Conservation (phyloP, 2,113 vertebrate genomes). For the Polyodon spathula region DNA sequence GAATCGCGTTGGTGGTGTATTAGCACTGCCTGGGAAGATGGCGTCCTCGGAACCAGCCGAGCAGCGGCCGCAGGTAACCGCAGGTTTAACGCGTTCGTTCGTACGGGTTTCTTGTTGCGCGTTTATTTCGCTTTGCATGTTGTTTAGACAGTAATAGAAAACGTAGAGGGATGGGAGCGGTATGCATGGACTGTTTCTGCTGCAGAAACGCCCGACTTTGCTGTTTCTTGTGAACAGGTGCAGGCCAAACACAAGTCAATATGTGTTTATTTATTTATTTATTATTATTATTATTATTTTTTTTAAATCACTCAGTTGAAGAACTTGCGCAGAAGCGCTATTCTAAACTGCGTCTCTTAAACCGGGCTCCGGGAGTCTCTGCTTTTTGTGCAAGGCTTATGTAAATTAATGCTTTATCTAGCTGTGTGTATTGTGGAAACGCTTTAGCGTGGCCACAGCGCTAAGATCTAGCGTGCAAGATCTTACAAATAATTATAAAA, state of each 20-base stretch:
- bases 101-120: neutral
- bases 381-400: too few species aligned
- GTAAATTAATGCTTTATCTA: too few species aligned
- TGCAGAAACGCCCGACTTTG: too few species aligned
- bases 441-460: too few species aligned
- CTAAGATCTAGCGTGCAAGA: too few species aligned
- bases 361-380: too few species aligned
- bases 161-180: neutral
- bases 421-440: too few species aligned
- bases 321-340: too few species aligned
- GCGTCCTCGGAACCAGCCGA: constrained; percentile 53
- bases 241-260: constrained; percentile 10
- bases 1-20: constrained; percentile 31
- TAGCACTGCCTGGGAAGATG: constrained; percentile 41
- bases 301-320: too few species aligned
- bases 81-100: constrained; percentile 10
- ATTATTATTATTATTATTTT: too few species aligned
- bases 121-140: neutral
- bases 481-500: too few species aligned
- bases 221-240: constrained; percentile 20
- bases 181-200: neutral
- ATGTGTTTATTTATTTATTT: neutral
- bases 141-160: neutral
- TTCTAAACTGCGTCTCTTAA: too few species aligned
- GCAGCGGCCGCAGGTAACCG: constrained; percentile 47